phyloP scores from a whole-genome alignment of 2,113 vertebrate species.

The Macroglossus sobrinus region DNA sequence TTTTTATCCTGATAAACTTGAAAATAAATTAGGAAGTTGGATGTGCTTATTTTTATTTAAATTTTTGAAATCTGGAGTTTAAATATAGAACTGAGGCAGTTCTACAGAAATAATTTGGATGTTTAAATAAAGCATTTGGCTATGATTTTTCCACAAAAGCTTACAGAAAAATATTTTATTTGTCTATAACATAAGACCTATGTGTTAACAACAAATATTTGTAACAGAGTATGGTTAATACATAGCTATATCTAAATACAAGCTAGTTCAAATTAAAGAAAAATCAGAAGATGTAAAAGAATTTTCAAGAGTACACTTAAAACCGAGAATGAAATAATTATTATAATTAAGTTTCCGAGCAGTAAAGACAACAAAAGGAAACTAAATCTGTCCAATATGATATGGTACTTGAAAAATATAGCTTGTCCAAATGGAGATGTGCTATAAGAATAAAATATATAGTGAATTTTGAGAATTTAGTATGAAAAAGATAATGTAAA shows the following conservation, averaged over 20 bases:
- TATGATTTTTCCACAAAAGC: neutral
- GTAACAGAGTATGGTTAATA: neutral
- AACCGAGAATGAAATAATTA: neutral
- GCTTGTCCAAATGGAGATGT: neutral
- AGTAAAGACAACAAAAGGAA: neutral
- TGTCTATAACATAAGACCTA: neutral
- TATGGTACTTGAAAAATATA: neutral
- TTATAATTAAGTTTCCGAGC: neutral
- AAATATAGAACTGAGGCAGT: neutral
- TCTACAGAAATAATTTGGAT: neutral
- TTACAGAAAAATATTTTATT: neutral
- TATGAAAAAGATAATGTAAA: neutral
- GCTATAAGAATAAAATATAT: neutral
- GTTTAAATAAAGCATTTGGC: neutral
- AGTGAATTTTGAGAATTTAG: neutral
- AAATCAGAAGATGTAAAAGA: neutral
- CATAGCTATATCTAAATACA: neutral
- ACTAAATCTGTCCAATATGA: neutral
- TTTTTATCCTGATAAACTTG: neutral
- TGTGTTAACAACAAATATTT: slow-evolving; percentile 32
- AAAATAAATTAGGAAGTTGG: neutral
- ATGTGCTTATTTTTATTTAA: neutral
- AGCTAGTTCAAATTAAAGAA: neutral
- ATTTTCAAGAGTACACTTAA: neutral
- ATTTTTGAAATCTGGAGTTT: slow-evolving; percentile 10